Evolutionary conservation across 2,113 vertebrate genomes (phyloP), one percentile per base, ranked within the genome.

Genomic region (Madoqua kirkii): DNA sequence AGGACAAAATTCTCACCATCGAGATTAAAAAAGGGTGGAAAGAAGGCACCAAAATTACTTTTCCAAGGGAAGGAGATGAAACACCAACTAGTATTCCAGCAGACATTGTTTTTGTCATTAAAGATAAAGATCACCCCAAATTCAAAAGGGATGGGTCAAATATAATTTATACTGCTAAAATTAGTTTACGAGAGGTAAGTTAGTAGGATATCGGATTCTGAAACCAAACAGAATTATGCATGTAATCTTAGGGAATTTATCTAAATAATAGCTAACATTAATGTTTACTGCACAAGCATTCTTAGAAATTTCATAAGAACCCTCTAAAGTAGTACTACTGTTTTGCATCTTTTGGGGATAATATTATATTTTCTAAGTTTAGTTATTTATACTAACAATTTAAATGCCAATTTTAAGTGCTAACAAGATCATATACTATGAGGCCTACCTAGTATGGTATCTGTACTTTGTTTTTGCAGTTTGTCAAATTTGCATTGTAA

Each of bases 1-100:
- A 99, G 98, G 99, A 99, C 98, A 99, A 99, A 99, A 99, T 99
- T 95, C 99, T 99, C 92, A 99, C 99, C 27, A 99, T 99, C 40
- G 99, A 99, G 98, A 99, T 99, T 97, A 99, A 99, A 98, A 99
- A 99, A 89, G 99, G 99, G 1, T 99, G 99, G 99, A 99, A 99
- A 96, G 99, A 99, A 98, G 99, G 99, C 90, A 99, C 99, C 97
- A 99, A 99, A 99, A 99, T 99, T 98, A 99, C 99, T 43, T 99
- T 99, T 97, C 99, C 99, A 0, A 99, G 99, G 71, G 99, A 99
- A 98, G 99, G 99, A 0, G 99, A 99, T 96, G 99, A 99, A 99
- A 99, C 99, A 13, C 99, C 99, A 45, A 99, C 98, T 97, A 99
- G 99, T 94, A 99, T 99, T 97, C 99, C 99, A 87, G 99, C 99